phyloP scores from a whole-genome alignment of 2,113 vertebrate genomes.

The Rhinoderma darwinii region DNA sequence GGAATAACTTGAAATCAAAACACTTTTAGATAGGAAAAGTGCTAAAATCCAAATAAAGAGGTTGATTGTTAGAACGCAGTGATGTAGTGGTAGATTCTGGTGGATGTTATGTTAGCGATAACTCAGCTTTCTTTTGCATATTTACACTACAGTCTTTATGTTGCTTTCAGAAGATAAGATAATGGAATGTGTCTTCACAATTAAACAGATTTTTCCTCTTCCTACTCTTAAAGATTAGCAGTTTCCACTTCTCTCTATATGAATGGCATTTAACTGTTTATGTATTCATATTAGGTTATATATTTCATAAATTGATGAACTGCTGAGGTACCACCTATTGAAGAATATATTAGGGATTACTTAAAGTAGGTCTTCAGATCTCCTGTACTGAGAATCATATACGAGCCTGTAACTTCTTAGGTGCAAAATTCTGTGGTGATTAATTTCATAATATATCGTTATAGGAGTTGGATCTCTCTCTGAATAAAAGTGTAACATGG shows the following conservation, averaged over 20 bases:
- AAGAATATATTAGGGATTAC: too few species aligned
- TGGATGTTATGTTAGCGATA: conserved; percentile 56
- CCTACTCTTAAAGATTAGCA: conserved; percentile 30
- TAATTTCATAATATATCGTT: too few species aligned
- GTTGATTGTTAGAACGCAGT: conserved; percentile 5
- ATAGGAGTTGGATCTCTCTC: too few species aligned
- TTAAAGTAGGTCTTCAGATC: too few species aligned
- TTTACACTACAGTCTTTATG: conserved; percentile 17
- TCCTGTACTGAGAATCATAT: too few species aligned
- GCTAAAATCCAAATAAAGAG: conserved; percentile 21
- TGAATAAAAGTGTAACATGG: too few species aligned
- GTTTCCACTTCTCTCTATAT: conserved; percentile 1
- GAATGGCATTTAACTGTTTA: too few species aligned
- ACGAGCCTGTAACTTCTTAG: too few species aligned
- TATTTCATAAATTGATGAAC: too few species aligned
- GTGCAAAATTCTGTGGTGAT: too few species aligned
- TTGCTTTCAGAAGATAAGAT: conserved; percentile 32
- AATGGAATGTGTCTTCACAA: conserved; percentile 46
- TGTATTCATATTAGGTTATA: too few species aligned
- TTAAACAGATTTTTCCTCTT: conserved; percentile 55
- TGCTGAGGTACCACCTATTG: too few species aligned
- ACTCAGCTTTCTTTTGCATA: background rate
- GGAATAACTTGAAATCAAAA: background rate
- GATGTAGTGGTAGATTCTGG: conserved; percentile 46
- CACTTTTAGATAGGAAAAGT: conserved; percentile 19